Percentiles rank a stretch among this genome's conserved stretches.
phyloP scores from a whole-genome alignment of 2,113 vertebrate genomes.

The Larimichthys crocea region DNA sequence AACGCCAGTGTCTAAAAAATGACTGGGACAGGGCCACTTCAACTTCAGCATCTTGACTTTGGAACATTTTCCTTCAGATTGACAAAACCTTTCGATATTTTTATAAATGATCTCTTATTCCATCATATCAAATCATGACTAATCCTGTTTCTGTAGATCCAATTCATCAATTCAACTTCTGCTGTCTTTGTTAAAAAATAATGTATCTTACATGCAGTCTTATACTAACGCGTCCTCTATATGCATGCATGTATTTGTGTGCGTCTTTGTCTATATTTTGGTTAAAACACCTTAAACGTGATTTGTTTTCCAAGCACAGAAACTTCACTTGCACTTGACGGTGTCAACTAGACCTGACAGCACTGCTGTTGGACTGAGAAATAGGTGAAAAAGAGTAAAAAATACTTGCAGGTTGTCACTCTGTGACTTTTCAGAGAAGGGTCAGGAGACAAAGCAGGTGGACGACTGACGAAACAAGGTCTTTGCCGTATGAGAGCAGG shows the following conservation, averaged over 20 bases:
- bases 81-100: constrained; percentile 22
- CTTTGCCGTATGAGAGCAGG: constrained; percentile 41
- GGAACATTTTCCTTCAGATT: constrained; percentile 1
- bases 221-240: neutral
- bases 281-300: neutral
- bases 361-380: constrained; percentile 4
- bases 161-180: constrained; percentile 41
- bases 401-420: constrained; percentile 6
- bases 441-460: constrained; percentile 60
- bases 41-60: neutral
- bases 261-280: neutral
- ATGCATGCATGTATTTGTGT: neutral
- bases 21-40: neutral
- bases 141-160: constrained; percentile 4
- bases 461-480: constrained; percentile 39
- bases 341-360: constrained; percentile 1
- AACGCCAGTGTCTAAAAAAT: constrained; percentile 4
- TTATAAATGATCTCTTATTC: neutral
- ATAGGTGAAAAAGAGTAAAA: neutral
- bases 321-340: constrained; percentile 1
- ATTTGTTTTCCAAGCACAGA: neutral
- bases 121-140: constrained; percentile 4
- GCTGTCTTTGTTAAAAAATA: constrained; percentile 28
- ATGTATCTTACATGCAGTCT: constrained; percentile 6
- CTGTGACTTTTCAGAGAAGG: constrained; percentile 43